Percentiles rank a stretch among this genome's conserved stretches.
These are phyloP conservation scores for Flexamia atlantica DNA, from an alignment of 2,888 invertebrate species.

Conservation along the genomic window DNA sequence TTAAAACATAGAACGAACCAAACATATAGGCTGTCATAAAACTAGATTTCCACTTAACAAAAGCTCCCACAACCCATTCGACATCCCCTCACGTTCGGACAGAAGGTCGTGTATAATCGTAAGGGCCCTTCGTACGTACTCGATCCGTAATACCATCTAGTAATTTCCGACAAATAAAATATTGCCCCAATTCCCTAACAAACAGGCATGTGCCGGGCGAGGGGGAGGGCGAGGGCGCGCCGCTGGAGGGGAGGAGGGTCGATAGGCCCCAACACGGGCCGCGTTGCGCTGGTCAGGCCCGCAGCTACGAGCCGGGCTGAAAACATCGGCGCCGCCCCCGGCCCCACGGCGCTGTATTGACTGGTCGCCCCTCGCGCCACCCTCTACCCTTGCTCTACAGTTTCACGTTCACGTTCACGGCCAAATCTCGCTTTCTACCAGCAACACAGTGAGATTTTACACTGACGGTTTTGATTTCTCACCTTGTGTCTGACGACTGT, in stretches of 20 bases:
- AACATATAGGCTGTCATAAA: no score
- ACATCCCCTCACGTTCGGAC: no score
- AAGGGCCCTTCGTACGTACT: not conserved
- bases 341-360: not conserved
- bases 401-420: constrained; percentile 22
- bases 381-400: not conserved
- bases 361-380: constrained; percentile 1
- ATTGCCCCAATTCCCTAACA: constrained; percentile 36
- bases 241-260: not conserved
- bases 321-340: constrained; percentile 21
- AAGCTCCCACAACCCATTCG: no score
- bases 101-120: no score
- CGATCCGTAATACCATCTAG: not conserved
- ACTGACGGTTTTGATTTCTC: no score
- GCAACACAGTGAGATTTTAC: no score
- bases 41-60: no score
- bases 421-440: not conserved
- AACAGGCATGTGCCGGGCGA: constrained; percentile 17
- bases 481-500: no score
- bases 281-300: constrained; percentile 43
- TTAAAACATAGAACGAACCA: no score
- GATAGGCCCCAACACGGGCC: constrained; percentile 1
- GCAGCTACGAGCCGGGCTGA: not conserved
- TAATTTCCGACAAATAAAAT: constrained; percentile 33
- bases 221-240: not conserved